These are phyloP conservation scores for Carassius carassius DNA, from an alignment of 2,113 vertebrate genomes.

Conservation along the genomic window DNA sequence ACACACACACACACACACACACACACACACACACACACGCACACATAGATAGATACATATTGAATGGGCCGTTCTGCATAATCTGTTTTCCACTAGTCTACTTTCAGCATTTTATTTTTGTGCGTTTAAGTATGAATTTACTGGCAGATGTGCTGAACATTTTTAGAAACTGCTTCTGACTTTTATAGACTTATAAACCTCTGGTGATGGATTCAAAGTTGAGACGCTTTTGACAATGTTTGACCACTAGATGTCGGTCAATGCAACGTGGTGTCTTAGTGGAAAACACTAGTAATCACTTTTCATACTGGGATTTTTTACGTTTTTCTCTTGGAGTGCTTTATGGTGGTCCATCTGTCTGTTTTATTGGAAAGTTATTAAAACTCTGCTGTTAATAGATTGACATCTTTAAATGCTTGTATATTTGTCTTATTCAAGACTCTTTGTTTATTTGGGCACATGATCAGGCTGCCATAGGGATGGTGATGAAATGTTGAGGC, in stretches of 20 bases:
- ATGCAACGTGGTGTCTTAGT: background rate
- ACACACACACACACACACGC: too few species aligned
- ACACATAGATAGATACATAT: too few species aligned
- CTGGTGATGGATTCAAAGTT: background rate
- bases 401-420: background rate
- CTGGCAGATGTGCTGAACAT: background rate
- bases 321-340: background rate
- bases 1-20: too few species aligned
- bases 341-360: background rate
- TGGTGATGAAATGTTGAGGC: slow-evolving; percentile 12
- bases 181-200: background rate
- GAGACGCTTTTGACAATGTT: background rate
- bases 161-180: background rate
- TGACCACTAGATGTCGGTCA: slow-evolving; percentile 61
- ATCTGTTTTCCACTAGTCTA: background rate
- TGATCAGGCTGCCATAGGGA: background rate
- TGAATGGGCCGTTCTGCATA: background rate
- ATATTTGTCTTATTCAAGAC: background rate
- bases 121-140: background rate
- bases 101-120: background rate
- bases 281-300: slow-evolving; percentile 1
- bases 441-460: slow-evolving; percentile 6
- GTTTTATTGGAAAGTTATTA: slow-evolving; percentile 6
- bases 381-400: background rate
- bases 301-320: background rate